Evolutionary conservation across 2,113 vertebrate genomes (phyloP), one percentile per base, ranked within the genome.

Genomic region (Microcebus lehilahytsara): DNA sequence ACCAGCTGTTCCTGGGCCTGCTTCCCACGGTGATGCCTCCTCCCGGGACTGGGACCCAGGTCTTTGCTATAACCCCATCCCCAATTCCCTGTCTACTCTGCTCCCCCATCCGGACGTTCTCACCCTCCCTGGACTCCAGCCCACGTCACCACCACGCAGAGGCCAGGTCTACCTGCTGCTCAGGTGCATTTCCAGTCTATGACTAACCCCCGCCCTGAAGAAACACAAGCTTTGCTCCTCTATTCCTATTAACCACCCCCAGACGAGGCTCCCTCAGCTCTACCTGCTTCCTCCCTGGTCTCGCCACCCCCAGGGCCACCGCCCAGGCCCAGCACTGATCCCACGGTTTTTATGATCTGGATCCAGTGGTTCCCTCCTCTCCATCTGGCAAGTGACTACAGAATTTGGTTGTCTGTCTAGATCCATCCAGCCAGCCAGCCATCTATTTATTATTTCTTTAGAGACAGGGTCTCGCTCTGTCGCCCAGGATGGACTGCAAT

Each of bases 311-410:
- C 1, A 42, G 19, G 58, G 62, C 46, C 53, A 2, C 5, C 0
- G 0, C 58, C 3, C 12, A 5, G 49, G n/a, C 7, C 37, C 5
- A 3, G 9, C 53, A 27, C 8, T 0, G 46, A 40, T 30, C 27
- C 23, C 27, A 12, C 1, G 16, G 42, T 9, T 62, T 30, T 42
- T 20, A 72, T 8, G 23, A 49, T 42, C 3, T 19, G 46, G 37
- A 88, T 34, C 34, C n/a, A 40, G 27, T 0, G 0, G 9, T 14
- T 69, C 9, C 25, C 62, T 32, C 16, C 60, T n/a, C 22, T 22
- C 30, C 81, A 14, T 27, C 42, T 42, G 37, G 46, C 1, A 11
- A 37, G 13, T 49, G 86, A 37, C 20, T 1, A 30, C 2, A 20
- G 20, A 83, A 87, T n/a, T 27, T 17, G 25, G 25, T 42, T 64